These are phyloP conservation scores for Iphiclides podalirius DNA, from an alignment of 2,888 invertebrate genomes.

Conservation along the genomic window DNA sequence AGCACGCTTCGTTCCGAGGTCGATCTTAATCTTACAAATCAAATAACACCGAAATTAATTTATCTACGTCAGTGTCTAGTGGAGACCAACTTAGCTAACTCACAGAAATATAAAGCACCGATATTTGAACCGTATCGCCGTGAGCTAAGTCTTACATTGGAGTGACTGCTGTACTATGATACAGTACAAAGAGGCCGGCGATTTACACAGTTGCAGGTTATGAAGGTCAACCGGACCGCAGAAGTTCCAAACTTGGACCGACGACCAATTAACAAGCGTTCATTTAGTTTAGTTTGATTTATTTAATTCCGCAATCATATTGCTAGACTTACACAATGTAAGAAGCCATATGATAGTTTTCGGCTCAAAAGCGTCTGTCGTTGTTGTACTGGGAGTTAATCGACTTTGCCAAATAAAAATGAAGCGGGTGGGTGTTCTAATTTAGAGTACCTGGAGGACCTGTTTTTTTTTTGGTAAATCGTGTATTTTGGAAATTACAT, in stretches of 20 bases:
- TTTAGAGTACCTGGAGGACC: too few relatives aligned
- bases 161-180: background rate
- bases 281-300: conserved; percentile 15
- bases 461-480: too few relatives aligned
- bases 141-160: background rate
- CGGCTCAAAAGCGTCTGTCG: too few relatives aligned
- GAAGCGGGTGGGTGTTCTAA: too few relatives aligned
- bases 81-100: too few relatives aligned
- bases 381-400: too few relatives aligned
- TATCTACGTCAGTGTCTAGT: conserved; percentile 14
- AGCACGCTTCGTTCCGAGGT: too few relatives aligned
- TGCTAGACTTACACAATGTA: background rate
- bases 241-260: conserved; percentile 22
- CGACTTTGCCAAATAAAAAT: too few relatives aligned
- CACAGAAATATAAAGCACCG: background rate
- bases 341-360: conserved; percentile 1
- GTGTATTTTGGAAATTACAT: too few relatives aligned
- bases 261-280: conserved; percentile 22
- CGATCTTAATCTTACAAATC: conserved; percentile 18
- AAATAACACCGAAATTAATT: conserved; percentile 12
- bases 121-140: background rate
- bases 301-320: conserved; percentile 8
- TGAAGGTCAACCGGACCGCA: conserved; percentile 25
- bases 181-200: background rate
- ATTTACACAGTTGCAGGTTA: conserved; percentile 22